A percentile compares a stretch with the other conserved stretches of the same genome.
phyloP scores from a whole-genome alignment of 2,888 invertebrate genomes.

The Eupithecia tripunctaria region DNA sequence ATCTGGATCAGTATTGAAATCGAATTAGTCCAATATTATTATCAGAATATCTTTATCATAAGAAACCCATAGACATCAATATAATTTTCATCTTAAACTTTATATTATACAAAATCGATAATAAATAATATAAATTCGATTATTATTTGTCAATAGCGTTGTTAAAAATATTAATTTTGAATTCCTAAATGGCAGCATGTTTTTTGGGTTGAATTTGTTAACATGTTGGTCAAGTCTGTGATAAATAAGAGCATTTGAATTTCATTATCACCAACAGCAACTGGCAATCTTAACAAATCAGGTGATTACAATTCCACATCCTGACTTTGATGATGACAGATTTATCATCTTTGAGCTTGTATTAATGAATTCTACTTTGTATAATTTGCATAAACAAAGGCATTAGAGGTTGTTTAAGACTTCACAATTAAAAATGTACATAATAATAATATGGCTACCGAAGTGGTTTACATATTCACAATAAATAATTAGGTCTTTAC shows the following conservation, averaged over 20 bases:
- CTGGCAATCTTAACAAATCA: constrained; percentile 15
- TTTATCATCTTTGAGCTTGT: not conserved
- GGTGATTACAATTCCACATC: constrained; percentile 22
- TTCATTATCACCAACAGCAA: constrained; percentile 15
- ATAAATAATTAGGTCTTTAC: too few species aligned
- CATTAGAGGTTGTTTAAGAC: not conserved
- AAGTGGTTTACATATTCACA: too few species aligned
- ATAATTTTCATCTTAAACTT: constrained; percentile 31
- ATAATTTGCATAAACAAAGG: not conserved
- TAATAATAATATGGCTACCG: too few species aligned
- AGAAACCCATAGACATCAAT: constrained; percentile 26
- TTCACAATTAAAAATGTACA: not conserved
- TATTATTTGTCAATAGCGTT: constrained; percentile 39
- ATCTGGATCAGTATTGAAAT: constrained; percentile 1
- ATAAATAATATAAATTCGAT: constrained; percentile 38
- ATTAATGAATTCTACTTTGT: not conserved
- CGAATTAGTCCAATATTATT: constrained; percentile 20
- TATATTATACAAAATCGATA: constrained; percentile 31
- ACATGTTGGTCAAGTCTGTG: constrained; percentile 21
- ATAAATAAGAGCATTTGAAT: constrained; percentile 40
- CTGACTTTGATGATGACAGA: constrained; percentile 12
- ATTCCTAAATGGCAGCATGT: constrained; percentile 35
- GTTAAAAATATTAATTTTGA: constrained; percentile 34
- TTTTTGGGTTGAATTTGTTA: constrained; percentile 30
- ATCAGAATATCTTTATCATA: constrained; percentile 28